Base-by-base conservation (phyloP, 2,797 vertebrate genomes). In the Epinephelus malabaricus region DNA sequence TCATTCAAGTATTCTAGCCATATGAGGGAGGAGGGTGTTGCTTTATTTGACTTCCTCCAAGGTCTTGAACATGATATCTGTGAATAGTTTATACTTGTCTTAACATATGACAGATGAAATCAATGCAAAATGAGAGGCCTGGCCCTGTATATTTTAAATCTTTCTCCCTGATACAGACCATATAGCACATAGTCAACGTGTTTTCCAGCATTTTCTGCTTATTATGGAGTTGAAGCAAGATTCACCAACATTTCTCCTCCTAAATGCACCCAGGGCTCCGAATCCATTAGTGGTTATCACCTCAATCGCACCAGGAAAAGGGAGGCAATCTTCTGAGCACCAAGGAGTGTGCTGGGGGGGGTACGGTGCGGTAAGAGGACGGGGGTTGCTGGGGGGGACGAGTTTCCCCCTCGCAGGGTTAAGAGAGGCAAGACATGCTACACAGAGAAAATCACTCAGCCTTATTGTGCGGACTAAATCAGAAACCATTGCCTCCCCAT, bases 221-320 rank as follows among this genome's bases (percentile, higher is more conserved):
- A 67, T 83, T 79, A 58, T 3, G 3, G 60, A 66, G 19, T 63
- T 55, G 45, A 34, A 65, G 27, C 23, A 40, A 70, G 64, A 76
- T 83, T 75, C 67, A 17, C 47, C 56, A 72, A 66, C 72, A 64
- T 64, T 56, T 79, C 47, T 78, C 5, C 59, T 70, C 64, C 69
- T 86, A 63, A 88, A 88, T 81, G 88, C 11, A 38, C 69, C 78
- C 61, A 10, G 60, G 80, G 53, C 76, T 79, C 69, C 15, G 55
- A 84, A 86, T 87, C 89, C 84, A 91, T 92, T 91, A 89, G 84
- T 17, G 62, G 73, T 78, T 84, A 89, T 92, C 89, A 51, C 66
- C 74, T 53, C 82, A 64, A 85, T 90, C 88, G 69, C 73, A 53
- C 68, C 40, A 19, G 71, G 72, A 78, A 83, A 62, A 81, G 54